Percentiles rank a stretch among this genome's conserved stretches.
phyloP scores from a whole-genome alignment of 2,113 vertebrate genomes.

The Chamaea fasciata region DNA sequence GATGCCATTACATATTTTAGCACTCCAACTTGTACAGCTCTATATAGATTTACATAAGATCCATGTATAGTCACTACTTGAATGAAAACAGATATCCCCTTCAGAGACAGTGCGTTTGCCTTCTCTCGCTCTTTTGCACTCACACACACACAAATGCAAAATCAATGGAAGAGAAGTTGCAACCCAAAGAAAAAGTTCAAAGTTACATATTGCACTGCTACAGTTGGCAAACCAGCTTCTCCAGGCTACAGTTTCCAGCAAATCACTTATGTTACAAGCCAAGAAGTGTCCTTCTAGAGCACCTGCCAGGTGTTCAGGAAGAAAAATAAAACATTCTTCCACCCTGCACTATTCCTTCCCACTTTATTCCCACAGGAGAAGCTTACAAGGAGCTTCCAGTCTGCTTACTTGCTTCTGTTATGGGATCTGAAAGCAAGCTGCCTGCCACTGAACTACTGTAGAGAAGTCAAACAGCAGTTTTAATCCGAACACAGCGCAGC shows the following conservation, averaged over 20 bases:
- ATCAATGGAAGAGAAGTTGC: not conserved
- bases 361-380: not conserved
- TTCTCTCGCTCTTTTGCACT: not conserved
- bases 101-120: rapidly evolving
- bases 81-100: not conserved
- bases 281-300: not conserved
- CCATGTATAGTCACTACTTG: not conserved
- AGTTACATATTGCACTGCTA: not conserved
- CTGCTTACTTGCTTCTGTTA: not conserved
- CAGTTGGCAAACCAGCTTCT: not conserved
- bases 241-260: not conserved
- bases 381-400: not conserved
- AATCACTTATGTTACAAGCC: not conserved
- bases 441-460: not conserved
- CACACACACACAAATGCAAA: not conserved
- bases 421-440: not conserved
- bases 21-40: not conserved
- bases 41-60: not conserved
- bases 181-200: not conserved
- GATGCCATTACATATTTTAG: not conserved
- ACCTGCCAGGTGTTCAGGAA: not conserved
- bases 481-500: not conserved
- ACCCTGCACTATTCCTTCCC: not conserved
- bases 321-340: not conserved
- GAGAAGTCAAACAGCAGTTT: not conserved